Evolutionary conservation across 2,797 vertebrate genomes (phyloP), one percentile per base, ranked within the genome.

Genomic region (Sternarchorhynchus goeldii): DNA sequence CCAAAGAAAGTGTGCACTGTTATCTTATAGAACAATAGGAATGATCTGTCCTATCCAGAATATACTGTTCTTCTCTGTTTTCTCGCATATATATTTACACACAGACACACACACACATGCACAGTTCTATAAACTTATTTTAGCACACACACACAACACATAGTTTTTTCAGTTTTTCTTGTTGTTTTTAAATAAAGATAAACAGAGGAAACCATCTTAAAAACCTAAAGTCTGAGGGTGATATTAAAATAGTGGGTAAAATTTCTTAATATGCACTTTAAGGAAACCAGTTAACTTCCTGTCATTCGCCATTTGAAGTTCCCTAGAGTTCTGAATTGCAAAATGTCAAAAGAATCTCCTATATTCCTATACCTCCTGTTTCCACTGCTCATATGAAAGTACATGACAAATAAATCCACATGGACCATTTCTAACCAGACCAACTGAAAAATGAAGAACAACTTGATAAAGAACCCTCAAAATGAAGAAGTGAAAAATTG

Each of bases 301-400:
- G 60, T 39, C 32, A 63, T 63, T 31, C 32, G 3, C 29, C 60
- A 5, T 31, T 34, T 20, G 34, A 66, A 66, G 36, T 36, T 25
- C 34, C 41, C 41, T 66, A n/a, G n/a, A n/a, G n/a, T 53, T 68
- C 65, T 29, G 41, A 50, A 50, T 17, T 53, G 65, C 41, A 21
- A 25, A 68, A 68, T 53, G 39, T 68, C 41, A 68, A 25, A 69
- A 25, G 21, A n/a, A 55, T 10, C 17, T 12, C 14, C 25, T 53
- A 31, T 55, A 55, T 25, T 25, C 25, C 25, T 25, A 1, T 25
- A 25, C 25, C 25, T 25, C 25, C 14, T 12, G n/a, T 45, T 55
- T 69, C 25, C 16, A 32, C 14, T 17, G 16, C 45, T 21, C 25
- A 32, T 18, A 69, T 25, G 50, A 18, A 69, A 12, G 25, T 31